A percentile compares a stretch with the other conserved stretches of the same genome.
These are phyloP conservation scores for Cydia amplana DNA, from an alignment of 1,140 invertebrate genomes.

Conservation along the genomic window DNA sequence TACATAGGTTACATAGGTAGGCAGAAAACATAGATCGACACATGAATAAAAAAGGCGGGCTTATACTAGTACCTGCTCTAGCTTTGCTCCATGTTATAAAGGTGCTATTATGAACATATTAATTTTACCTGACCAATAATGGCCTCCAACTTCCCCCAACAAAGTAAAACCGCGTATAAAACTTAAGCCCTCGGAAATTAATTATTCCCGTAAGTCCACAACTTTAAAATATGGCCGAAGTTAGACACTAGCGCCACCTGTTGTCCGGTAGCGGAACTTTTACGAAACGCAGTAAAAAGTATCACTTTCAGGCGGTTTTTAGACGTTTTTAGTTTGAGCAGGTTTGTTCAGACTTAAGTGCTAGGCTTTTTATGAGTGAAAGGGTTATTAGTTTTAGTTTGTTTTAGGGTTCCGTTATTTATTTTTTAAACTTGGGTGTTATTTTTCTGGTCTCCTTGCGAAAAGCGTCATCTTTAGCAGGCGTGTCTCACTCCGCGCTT, in stretches of 20 bases:
- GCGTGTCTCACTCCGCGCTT: too few species aligned
- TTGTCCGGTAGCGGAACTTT: conserved; percentile 5
- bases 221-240: conserved; percentile 15
- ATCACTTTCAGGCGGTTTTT: background rate
- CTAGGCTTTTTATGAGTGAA: conserved; percentile 7
- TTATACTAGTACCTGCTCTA: too few species aligned
- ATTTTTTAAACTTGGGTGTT: too few species aligned
- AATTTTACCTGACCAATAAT: background rate
- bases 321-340: background rate
- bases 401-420: background rate
- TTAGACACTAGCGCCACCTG: conserved; percentile 10
- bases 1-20: too few species aligned
- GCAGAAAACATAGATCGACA: too few species aligned
- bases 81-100: too few species aligned
- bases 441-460: too few species aligned
- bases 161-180: conserved; percentile 11
- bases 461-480: too few species aligned
- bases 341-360: background rate
- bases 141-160: background rate
- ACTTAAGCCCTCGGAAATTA: conserved; percentile 5
- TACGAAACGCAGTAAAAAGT: background rate
- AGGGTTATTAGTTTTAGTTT: conserved; percentile 13
- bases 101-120: background rate
- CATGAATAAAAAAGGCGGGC: too few species aligned
- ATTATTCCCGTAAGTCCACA: background rate